Percentiles rank a stretch among this genome's conserved stretches.
Conservation (phyloP, 2,888 invertebrate species). For the Drosophila tripunctata region DNA sequence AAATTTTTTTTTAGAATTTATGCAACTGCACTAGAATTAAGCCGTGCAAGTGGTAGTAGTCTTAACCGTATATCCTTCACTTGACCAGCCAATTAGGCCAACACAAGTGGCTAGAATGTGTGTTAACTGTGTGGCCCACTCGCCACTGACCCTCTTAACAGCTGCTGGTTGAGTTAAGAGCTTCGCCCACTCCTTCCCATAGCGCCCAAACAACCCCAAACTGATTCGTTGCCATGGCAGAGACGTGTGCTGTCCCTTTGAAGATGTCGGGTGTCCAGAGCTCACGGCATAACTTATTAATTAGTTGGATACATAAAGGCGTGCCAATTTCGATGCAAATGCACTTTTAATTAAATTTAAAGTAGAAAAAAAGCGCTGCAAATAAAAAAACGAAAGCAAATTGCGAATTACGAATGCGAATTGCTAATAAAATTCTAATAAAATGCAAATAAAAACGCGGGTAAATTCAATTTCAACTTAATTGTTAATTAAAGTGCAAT, state of each 20-base stretch:
- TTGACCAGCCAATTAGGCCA: conserved; percentile 68
- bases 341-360: conserved; percentile 68
- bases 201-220: neutral
- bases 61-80: conserved; percentile 29
- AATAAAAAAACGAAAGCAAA: conserved; percentile 2
- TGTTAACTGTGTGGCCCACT: conserved; percentile 38
- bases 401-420: neutral
- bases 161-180: conserved; percentile 22
- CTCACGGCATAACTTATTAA: conserved; percentile 56
- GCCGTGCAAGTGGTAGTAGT: conserved; percentile 14
- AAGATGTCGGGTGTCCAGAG: neutral
- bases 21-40: conserved; percentile 18
- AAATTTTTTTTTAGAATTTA: neutral
- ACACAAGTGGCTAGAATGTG: conserved; percentile 53
- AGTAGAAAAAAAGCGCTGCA: conserved; percentile 1
- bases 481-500: conserved; percentile 69
- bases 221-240: conserved; percentile 42
- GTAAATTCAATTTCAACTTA: conserved; percentile 58
- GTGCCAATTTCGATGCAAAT: conserved; percentile 65
- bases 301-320: conserved; percentile 41
- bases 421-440: conserved; percentile 24
- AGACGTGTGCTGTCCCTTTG: conserved; percentile 27
- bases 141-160: conserved; percentile 39
- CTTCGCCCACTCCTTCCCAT: conserved; percentile 25
- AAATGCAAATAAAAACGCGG: conserved; percentile 39